Base-by-base conservation (phyloP, 2,113 vertebrate genomes). In the Sinocyclocheilus rhinocerous region DNA sequence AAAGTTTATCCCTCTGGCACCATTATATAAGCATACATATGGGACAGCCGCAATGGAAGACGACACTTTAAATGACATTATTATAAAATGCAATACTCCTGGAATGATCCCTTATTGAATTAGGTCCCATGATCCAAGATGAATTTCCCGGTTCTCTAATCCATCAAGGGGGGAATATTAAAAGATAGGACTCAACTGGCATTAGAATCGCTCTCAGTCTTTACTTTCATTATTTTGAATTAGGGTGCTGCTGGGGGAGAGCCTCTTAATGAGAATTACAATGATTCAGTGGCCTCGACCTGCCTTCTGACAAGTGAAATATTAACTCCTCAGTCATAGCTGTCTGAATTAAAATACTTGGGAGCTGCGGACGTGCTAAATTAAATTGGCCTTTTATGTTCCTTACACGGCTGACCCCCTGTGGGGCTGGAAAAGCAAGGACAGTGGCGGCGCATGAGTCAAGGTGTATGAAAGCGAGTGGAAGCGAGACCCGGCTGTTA, bases 81-180 rank as follows among this genome's bases (percentile, higher is more conserved):
- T 99, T 99, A 99, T 99, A 99, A 99, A 99, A 99, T 99, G 98
- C 98, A 99, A 99, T 99, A 99, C 98, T 99, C 98, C 96, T 96
- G 98, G 96, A 99, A 99, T 99, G 98, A 99, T 99, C 97, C 97
- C 96, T 99, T 99, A 99, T 99, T 99, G 97, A 98, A 99, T 99
- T 99, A 99, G 97, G 96, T 94, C 97, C 96, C 98, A 98, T 98
- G 98, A 99, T 99, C 97, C 96, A 97, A 99, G 98, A 99, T 99
- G 98, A 99, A 99, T 99, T 99, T 99, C 97, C 97, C 95, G 96
- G 95, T 97, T 97, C 97, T 96, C 97, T 98, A 99, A 99, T 99
- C 98, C 98, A 99, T 99, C 98, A 99, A 96, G 95, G 92, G 95
- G 96, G 96, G 97, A 99, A 98, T 99, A 99, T 99, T 99, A 99